phyloP scores from a whole-genome alignment of 2,797 vertebrate species.

The Dallia pectoralis region DNA sequence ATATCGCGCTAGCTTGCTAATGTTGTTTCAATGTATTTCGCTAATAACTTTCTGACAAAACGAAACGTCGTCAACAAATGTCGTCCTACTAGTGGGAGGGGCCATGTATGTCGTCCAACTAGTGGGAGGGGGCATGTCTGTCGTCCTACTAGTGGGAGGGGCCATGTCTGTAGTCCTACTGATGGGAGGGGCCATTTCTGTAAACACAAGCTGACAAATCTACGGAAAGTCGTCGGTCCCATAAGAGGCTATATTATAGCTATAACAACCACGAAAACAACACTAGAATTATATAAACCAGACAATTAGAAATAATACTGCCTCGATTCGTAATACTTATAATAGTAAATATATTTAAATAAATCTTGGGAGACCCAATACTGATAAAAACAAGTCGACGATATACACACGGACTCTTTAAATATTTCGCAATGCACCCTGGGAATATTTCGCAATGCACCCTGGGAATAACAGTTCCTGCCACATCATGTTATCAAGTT shows the following conservation, averaged over 20 bases:
- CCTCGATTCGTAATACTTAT: neutral
- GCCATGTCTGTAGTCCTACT: conserved; percentile 12
- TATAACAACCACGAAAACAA: neutral
- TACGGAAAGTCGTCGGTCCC: conserved; percentile 26
- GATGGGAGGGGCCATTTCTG: conserved; percentile 9
- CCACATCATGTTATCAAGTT: conserved; percentile 48
- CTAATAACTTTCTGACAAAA: neutral
- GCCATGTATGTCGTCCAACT: too few relatives aligned
- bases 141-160: too few relatives aligned
- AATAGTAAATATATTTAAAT: neutral
- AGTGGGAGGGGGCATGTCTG: too few relatives aligned
- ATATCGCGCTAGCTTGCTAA: neutral
- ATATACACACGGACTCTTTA: neutral
- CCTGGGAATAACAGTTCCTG: conserved; percentile 71
- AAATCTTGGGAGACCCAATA: neutral
- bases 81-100: neutral
- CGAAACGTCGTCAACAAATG: neutral
- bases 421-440: conserved; percentile 62
- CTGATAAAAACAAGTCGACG: neutral
- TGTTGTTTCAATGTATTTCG: neutral
- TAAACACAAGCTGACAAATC: conserved; percentile 21
- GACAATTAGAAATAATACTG: neutral
- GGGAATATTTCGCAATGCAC: conserved; percentile 70
- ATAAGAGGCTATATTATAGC: too few relatives aligned
- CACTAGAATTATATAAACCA: neutral